Conservation (phyloP, 2,113 vertebrate genomes). For the Sinocyclocheilus anshuiensis region DNA sequence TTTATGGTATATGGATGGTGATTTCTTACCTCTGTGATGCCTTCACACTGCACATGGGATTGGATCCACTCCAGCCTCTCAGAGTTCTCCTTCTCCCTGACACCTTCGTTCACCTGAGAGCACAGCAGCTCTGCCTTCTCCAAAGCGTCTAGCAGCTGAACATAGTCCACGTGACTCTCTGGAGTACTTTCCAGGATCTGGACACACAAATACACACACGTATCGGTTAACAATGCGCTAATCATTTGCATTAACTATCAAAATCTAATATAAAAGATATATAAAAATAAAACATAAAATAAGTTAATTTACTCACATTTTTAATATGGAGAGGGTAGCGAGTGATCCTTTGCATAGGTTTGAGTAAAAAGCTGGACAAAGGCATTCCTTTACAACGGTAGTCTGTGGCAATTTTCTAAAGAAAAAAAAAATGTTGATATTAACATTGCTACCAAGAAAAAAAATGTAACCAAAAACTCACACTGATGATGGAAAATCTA, state of each 20-base stretch:
- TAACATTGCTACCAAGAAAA: neutral
- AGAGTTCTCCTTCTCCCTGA: slow-evolving; percentile 92
- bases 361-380: slow-evolving; percentile 95
- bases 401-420: slow-evolving; percentile 90
- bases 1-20: too few relatives aligned
- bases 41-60: slow-evolving; percentile 88
- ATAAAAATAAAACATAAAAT: neutral
- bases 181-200: slow-evolving; percentile 92
- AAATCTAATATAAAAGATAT: neutral
- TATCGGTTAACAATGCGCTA: neutral
- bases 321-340: slow-evolving; percentile 96
- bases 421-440: neutral
- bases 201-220: slow-evolving; percentile 2
- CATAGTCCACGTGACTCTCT: slow-evolving; percentile 83
- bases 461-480: neutral
- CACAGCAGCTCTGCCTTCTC: slow-evolving; percentile 92
- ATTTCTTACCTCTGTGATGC: slow-evolving; percentile 82
- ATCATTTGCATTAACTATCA: neutral
- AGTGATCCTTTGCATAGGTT: slow-evolving; percentile 98
- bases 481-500: neutral
- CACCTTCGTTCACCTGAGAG: slow-evolving; percentile 91
- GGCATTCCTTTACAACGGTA: slow-evolving; percentile 98
- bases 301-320: slow-evolving; percentile 78
- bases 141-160: slow-evolving; percentile 80
- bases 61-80: slow-evolving; percentile 96